A percentile compares a stretch with the other conserved stretches of the same genome.
Conservation (phyloP, 2,113 vertebrate species). For the Chunga burmeisteri region DNA sequence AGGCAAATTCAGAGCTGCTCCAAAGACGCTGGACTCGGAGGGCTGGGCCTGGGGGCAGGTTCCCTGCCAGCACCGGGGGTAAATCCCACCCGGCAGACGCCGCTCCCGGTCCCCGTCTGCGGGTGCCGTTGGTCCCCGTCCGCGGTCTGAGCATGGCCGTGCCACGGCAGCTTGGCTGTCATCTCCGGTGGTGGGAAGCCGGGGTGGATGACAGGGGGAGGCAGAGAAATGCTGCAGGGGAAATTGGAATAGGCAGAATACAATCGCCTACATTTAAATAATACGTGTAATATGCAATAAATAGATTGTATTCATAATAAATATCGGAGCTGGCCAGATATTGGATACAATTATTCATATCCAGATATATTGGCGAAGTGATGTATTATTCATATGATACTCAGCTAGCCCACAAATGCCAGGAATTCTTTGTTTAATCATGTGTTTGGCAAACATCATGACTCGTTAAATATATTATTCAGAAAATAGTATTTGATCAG, state of each 20-base stretch:
- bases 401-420: conserved; percentile 35
- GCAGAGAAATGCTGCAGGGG: background rate
- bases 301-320: conserved; percentile 41
- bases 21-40: accelerated
- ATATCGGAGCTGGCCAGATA: background rate
- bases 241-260: background rate
- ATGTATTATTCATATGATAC: conserved; percentile 51
- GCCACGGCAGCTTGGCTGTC: accelerated
- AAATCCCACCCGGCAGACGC: background rate
- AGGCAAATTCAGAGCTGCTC: background rate
- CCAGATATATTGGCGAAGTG: background rate
- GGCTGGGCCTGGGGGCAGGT: background rate
- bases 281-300: conserved; percentile 14
- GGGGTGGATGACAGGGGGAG: accelerated
- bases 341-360: conserved; percentile 28
- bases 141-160: accelerated
- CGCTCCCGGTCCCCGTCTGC: background rate
- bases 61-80: background rate
- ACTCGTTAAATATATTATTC: conserved; percentile 46
- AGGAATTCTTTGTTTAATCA: conserved; percentile 65
- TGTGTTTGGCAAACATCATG: conserved; percentile 65
- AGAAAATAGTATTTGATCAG: conserved; percentile 47
- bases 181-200: background rate
- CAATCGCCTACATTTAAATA: background rate
- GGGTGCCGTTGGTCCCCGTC: background rate